A percentile compares a stretch with the other conserved stretches of the same genome.
These are phyloP conservation scores for Sinocyclocheilus maitianheensis DNA, from an alignment of 2,113 vertebrate genomes.

Conservation along the genomic window DNA sequence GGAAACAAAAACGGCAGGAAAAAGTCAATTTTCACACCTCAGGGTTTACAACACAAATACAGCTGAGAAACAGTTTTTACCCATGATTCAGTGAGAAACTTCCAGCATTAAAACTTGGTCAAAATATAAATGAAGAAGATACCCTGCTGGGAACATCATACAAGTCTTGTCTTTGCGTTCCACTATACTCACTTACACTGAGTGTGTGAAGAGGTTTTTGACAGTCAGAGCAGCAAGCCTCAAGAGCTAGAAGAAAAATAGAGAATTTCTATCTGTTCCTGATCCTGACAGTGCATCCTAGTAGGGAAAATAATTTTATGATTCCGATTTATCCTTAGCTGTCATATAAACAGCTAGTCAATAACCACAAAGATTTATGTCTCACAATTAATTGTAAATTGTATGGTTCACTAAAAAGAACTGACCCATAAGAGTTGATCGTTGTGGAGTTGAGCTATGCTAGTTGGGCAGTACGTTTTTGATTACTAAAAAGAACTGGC, in stretches of 20 bases:
- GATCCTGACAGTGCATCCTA: slow-evolving; percentile 11
- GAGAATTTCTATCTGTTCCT: background rate
- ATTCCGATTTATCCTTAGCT: background rate
- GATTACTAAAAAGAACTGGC: background rate
- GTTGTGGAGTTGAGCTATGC: background rate
- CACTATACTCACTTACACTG: slow-evolving; percentile 51
- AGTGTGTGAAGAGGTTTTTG: slow-evolving; percentile 29
- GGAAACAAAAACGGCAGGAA: slow-evolving; percentile 20
- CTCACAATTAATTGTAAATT: background rate
- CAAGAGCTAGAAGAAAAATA: slow-evolving; percentile 15
- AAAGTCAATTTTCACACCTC: background rate
- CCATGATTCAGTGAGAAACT: slow-evolving; percentile 49
- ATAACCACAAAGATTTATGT: background rate
- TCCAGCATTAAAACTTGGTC: slow-evolving; percentile 31
- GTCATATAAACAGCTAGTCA: background rate
- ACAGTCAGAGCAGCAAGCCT: background rate
- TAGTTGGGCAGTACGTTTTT: background rate
- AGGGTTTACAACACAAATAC: slow-evolving; percentile 30
- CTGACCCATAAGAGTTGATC: background rate
- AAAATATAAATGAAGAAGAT: slow-evolving; percentile 11
- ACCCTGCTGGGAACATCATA: slow-evolving; percentile 56
- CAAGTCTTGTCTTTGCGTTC: slow-evolving; percentile 56
- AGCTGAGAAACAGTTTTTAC: slow-evolving; percentile 55
- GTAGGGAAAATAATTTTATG: background rate
- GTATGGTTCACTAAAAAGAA: background rate